A percentile compares a stretch with the other conserved stretches of the same genome.
Conservation (phyloP, 1,140 invertebrate genomes). For the Caenorhabditis tropicalis region DNA sequence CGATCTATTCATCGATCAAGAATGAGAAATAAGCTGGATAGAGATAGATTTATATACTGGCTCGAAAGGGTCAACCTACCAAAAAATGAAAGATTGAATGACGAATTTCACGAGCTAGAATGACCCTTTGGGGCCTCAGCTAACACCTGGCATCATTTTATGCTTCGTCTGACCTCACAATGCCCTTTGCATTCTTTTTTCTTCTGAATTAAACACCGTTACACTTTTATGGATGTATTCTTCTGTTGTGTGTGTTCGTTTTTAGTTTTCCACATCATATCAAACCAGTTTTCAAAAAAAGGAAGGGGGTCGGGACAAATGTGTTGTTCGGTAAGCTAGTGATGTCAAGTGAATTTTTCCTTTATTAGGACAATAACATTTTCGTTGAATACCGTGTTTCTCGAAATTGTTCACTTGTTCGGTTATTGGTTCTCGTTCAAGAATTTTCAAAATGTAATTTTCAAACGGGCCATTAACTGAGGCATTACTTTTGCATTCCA, state of each 20-base stretch:
- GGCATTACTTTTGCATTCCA: no score
- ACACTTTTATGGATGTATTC: slow-evolving; percentile 18
- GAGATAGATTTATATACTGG: neutral
- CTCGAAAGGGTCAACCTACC: neutral
- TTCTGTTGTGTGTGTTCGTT: neutral
- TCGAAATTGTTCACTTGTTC: neutral
- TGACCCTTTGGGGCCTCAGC: neutral
- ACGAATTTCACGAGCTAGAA: neutral
- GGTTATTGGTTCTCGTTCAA: no score
- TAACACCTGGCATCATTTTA: slow-evolving; percentile 29
- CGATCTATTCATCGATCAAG: neutral
- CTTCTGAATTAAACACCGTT: neutral
- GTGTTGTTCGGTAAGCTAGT: slow-evolving; percentile 10
- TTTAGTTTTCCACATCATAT: neutral
- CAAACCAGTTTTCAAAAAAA: neutral
- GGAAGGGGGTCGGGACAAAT: neutral
- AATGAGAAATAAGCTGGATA: neutral
- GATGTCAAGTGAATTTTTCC: neutral
- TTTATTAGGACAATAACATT: neutral
- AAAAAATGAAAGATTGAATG: neutral
- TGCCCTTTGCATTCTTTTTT: neutral
- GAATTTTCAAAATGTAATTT: neutral
- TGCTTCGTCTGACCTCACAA: neutral
- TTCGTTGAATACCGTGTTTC: neutral
- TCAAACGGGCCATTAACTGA: neutral